A percentile compares a stretch with the other conserved stretches of the same genome.
phyloP scores from a whole-genome alignment of 2,113 vertebrate genomes.

The Corapipo altera region DNA sequence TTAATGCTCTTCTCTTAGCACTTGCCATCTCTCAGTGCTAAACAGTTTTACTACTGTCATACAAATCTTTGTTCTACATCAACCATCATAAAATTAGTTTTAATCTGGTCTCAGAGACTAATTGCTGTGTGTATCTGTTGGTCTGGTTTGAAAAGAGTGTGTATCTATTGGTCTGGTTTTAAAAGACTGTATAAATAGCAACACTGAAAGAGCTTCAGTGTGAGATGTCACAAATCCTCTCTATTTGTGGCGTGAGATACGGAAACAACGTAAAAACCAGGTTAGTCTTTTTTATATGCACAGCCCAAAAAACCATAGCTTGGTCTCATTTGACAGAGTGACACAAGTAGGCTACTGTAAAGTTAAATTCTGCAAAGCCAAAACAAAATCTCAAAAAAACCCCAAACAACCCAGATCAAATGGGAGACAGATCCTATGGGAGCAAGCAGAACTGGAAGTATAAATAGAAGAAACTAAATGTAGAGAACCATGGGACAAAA shows the following conservation, averaged over 20 bases:
- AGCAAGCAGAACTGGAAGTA: background rate
- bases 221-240: background rate
- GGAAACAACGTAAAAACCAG: background rate
- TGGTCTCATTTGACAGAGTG: background rate
- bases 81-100: background rate
- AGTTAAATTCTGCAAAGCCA: background rate
- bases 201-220: background rate
- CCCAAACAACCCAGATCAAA: background rate
- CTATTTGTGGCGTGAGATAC: background rate
- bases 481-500: background rate
- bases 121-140: background rate
- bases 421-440: background rate
- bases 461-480: background rate
- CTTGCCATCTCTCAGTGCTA: background rate
- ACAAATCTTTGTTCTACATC: background rate
- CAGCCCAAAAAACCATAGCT: background rate
- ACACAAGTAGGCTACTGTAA: constrained; percentile 10
- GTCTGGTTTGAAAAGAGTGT: background rate
- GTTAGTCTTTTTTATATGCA: constrained; percentile 3
- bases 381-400: background rate
- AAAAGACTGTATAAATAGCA: background rate
- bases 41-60: background rate
- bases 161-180: background rate
- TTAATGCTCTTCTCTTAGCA: background rate
- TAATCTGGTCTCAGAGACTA: background rate